Percentiles rank a stretch among this genome's conserved stretches.
phyloP scores from a whole-genome alignment of 2,888 invertebrate genomes.

The Heliconius erato region DNA sequence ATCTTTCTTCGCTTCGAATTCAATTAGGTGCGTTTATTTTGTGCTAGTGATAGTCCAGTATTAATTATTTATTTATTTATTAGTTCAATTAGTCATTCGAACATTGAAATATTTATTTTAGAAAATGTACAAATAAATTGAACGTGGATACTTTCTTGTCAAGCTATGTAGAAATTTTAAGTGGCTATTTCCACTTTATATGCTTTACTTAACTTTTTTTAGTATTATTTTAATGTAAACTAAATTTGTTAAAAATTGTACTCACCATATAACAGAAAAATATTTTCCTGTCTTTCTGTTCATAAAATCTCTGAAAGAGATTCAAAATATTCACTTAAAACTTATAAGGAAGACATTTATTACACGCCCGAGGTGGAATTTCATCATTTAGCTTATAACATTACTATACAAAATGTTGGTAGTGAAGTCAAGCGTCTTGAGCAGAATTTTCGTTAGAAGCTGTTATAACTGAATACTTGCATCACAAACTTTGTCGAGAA shows the following conservation, averaged over 20 bases:
- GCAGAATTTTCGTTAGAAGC: conserved; percentile 36
- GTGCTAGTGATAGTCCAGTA: conserved; percentile 1
- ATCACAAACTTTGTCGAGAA: conserved; percentile 66
- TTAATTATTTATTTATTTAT: not conserved
- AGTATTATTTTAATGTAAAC: not conserved
- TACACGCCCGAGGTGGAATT: conserved; percentile 22
- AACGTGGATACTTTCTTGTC: too few species aligned
- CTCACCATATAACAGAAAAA: not conserved
- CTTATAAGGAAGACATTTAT: conserved; percentile 27
- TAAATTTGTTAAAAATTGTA: not conserved
- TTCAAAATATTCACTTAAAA: conserved; percentile 23
- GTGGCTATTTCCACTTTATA: too few species aligned
- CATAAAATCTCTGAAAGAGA: conserved; percentile 9
- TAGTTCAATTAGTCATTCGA: too few species aligned
- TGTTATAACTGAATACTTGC: conserved; percentile 71
- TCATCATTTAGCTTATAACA: conserved; percentile 18
- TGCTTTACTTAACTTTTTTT: too few species aligned
- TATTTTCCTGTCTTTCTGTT: not conserved
- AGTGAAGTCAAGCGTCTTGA: conserved; percentile 33
- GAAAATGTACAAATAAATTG: too few species aligned
- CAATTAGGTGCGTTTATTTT: conserved; percentile 49
- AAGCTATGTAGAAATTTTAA: too few species aligned
- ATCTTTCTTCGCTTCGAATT: conserved; percentile 46
- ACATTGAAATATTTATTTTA: too few species aligned
- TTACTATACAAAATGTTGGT: conserved; percentile 22